phyloP scores from a whole-genome alignment of 2,113 vertebrate genomes.

The Pseudorectes ferrugineus region DNA sequence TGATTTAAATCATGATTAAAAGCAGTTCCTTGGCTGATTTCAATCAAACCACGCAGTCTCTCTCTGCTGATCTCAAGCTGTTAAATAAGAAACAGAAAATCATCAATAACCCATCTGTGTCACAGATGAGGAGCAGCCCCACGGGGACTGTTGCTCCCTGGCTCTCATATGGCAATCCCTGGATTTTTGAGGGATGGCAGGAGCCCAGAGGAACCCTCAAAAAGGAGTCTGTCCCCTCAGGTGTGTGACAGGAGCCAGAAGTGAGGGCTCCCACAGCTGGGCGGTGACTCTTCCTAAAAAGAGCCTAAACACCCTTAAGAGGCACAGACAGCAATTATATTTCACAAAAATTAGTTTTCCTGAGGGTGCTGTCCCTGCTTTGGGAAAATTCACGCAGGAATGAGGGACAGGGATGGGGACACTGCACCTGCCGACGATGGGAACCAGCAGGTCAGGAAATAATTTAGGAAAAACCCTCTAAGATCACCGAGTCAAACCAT shows the following conservation, averaged over 20 bases:
- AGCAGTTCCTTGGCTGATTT: constrained; percentile 8
- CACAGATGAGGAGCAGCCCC: background rate
- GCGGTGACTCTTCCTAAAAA: background rate
- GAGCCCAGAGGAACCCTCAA: background rate
- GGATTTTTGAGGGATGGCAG: background rate
- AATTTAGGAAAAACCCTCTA: fast-evolving
- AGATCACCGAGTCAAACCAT: fast-evolving
- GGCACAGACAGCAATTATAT: background rate
- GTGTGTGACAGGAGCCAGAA: background rate
- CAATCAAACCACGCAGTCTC: background rate
- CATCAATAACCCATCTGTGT: constrained; percentile 16
- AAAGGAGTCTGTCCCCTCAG: background rate
- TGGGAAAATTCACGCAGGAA: fast-evolving
- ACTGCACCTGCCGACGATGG: fast-evolving
- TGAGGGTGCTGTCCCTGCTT: background rate
- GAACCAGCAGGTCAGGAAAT: no score
- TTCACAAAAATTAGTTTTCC: fast-evolving
- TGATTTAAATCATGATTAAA: background rate
- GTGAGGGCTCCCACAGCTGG: no score
- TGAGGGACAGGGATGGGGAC: background rate
- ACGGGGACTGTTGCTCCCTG: background rate
- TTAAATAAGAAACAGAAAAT: background rate
- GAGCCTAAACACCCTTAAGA: background rate
- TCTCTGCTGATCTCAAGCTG: background rate
- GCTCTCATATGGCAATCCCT: background rate